phyloP scores from a whole-genome alignment of 2,113 vertebrate species.

The Cyanoramphus novaezelandiae region DNA sequence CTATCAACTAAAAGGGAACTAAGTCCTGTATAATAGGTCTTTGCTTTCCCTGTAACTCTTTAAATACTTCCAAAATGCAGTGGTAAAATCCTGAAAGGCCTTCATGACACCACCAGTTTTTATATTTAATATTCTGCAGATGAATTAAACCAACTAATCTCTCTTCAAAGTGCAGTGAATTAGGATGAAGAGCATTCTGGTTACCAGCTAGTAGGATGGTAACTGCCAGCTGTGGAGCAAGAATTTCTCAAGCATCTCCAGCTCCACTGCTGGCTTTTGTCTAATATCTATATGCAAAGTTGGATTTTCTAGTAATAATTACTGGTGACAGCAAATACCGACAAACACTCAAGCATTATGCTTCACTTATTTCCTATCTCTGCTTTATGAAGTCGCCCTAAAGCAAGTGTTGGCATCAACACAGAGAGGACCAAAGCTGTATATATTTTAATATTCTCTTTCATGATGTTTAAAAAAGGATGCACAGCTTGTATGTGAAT shows the following conservation, averaged over 20 bases:
- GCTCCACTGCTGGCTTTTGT: background rate
- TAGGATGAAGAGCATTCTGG: rapidly evolving
- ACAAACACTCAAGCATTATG: background rate
- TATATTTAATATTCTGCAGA: background rate
- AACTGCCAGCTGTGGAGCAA: background rate
- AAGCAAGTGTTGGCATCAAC: background rate
- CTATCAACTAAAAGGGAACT: background rate
- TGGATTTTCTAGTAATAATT: background rate
- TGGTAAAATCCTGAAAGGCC: background rate
- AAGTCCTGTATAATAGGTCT: background rate
- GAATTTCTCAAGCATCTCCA: background rate
- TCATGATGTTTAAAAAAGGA: background rate
- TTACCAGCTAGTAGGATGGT: background rate
- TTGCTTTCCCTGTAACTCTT: background rate
- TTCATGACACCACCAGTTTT: background rate
- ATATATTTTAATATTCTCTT: background rate
- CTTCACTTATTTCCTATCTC: background rate
- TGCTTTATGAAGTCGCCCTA: background rate
- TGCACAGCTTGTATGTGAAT: background rate
- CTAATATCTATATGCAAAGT: background rate
- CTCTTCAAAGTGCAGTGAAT: background rate
- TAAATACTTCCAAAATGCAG: background rate
- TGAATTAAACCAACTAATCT: background rate
- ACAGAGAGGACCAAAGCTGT: background rate
- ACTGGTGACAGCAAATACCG: background rate